Conservation (phyloP, 2,113 vertebrate genomes). For the Origma solitaria region DNA sequence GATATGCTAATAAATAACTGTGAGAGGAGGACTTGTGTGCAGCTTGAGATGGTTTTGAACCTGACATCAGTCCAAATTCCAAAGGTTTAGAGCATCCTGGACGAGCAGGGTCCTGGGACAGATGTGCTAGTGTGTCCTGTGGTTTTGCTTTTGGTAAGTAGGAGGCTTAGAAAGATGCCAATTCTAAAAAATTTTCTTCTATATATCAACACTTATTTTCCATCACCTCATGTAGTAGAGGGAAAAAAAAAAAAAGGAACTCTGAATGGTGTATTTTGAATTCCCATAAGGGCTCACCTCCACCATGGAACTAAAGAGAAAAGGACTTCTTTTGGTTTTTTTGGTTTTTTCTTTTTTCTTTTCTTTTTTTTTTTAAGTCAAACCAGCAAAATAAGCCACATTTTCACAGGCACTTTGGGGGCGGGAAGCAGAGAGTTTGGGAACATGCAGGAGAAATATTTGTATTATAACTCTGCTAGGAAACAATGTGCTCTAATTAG, state of each 20-base stretch:
- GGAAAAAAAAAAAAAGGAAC: neutral
- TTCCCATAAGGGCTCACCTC: neutral
- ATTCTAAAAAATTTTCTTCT: neutral
- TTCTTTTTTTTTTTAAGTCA: neutral
- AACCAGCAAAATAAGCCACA: neutral
- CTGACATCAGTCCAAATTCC: neutral
- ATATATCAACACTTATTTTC: neutral
- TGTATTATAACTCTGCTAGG: neutral
- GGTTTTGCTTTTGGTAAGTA: neutral
- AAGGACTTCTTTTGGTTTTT: too few species aligned
- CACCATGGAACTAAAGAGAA: neutral
- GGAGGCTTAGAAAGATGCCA: neutral
- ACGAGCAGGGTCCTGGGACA: neutral
- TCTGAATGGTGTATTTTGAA: neutral
- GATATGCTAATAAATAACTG: neutral
- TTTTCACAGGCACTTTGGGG: neutral
- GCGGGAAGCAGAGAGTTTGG: neutral
- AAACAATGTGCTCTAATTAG: conserved; percentile 6
- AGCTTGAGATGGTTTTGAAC: neutral
- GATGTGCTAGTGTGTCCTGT: neutral
- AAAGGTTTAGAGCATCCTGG: neutral
- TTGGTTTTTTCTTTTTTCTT: too few species aligned
- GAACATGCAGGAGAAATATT: neutral
- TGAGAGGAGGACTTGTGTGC: neutral
- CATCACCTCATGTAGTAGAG: neutral